These are phyloP conservation scores for Frankliniella intonsa DNA, from an alignment of 2,888 invertebrate genomes.

Conservation along the genomic window DNA sequence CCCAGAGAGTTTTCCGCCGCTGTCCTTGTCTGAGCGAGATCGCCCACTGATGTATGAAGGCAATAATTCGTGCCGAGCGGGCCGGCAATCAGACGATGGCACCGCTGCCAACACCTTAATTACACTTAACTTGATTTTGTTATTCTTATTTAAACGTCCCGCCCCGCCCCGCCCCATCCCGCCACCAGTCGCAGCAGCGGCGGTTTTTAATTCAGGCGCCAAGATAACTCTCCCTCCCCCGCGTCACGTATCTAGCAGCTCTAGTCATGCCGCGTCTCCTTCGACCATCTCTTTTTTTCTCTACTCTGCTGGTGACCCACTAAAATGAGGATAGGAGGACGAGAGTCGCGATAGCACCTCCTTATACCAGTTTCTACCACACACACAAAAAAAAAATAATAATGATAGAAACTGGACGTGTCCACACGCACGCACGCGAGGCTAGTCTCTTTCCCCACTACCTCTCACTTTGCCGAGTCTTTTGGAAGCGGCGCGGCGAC, in stretches of 20 bases:
- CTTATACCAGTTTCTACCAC: no score
- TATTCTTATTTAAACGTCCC: neutral
- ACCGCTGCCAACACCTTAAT: conserved; percentile 10
- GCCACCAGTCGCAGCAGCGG: neutral
- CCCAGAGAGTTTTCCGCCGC: neutral
- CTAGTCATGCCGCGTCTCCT: neutral
- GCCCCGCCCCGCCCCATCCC: neutral
- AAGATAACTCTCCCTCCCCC: neutral
- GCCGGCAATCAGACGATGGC: conserved; percentile 7
- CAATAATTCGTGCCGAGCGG: neutral
- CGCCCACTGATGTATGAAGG: conserved; percentile 24
- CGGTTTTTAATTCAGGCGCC: neutral
- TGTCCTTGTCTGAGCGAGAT: neutral
- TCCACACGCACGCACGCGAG: no score
- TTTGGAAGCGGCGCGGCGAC: no score
- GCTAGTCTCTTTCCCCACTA: no score
- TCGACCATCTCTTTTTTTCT: neutral
- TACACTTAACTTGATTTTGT: conserved; percentile 23
- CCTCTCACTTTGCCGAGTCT: no score
- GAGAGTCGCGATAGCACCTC: no score
- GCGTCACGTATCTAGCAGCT: neutral
- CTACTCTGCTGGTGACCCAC: no score
- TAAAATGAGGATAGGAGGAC: no score
- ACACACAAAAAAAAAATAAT: no score
- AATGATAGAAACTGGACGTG: no score